Evolutionary conservation across 2,113 vertebrate species (phyloP).

Genomic region (Ramphastos sulfuratus): DNA sequence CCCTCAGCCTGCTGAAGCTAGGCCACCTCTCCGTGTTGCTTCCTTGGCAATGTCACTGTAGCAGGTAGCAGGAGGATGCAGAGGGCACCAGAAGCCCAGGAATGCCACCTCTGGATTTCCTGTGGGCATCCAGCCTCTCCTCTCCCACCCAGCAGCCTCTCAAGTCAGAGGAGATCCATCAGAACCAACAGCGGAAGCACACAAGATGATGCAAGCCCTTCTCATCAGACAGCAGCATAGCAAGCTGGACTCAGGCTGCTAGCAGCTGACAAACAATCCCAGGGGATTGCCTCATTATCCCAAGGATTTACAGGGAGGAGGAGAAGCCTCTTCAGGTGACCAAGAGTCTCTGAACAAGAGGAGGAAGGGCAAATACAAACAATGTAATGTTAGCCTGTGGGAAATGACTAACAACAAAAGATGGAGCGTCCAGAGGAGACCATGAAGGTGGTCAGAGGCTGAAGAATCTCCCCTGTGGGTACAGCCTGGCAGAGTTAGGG

Average conservation of each 20-base stretch:
- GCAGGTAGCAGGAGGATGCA: conserved; percentile 24
- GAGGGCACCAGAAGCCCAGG: conserved; percentile 44
- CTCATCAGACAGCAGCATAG: neutral
- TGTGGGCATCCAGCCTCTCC: neutral
- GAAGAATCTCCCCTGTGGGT: too few relatives aligned
- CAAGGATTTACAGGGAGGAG: neutral
- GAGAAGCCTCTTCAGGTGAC: neutral
- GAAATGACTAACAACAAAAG: neutral
- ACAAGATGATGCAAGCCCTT: conserved; percentile 4
- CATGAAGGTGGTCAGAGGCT: too few relatives aligned
- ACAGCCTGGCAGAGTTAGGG: too few relatives aligned
- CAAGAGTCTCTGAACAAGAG: neutral
- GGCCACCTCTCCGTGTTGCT: neutral
- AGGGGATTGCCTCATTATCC: neutral
- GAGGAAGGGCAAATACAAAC: neutral
- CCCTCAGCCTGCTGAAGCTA: neutral
- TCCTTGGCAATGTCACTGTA: accelerated
- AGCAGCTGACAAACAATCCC: neutral
- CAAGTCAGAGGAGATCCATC: conserved; percentile 19
- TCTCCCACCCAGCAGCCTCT: neutral
- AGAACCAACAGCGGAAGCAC: conserved; percentile 22
- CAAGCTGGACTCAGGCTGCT: neutral
- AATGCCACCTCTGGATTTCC: neutral
- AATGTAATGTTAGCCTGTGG: neutral
- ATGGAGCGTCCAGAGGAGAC: too few relatives aligned